Base-by-base conservation (phyloP, 1,140 invertebrate species). In the Anastrepha obliqua region DNA sequence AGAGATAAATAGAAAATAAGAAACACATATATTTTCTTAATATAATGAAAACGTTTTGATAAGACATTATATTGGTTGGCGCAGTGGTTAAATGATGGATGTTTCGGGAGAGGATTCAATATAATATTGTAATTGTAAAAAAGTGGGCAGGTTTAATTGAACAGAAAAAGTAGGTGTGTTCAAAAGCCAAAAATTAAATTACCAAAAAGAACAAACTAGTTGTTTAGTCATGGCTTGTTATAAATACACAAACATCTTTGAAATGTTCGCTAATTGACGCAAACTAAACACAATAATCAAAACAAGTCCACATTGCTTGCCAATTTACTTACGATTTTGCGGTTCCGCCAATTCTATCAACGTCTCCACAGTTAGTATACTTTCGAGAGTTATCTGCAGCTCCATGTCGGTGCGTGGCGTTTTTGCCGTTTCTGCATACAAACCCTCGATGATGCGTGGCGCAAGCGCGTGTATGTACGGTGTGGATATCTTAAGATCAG, bases 391-490 rank as follows among this genome's bases (percentile, higher is more conserved):
- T 55, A 96, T 94, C 59, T 95, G 94, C 42, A 97, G 92, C 89
- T 96, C 95, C 42, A 94, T 90, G 85, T 96, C 96, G 7, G 93
- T 94, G 55, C 93, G 90, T 29, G 95, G 94, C 90, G 94, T 94
- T 89, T 95, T 95, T 87, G 95, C 95, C 8, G 90, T 92, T 74
- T 96, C 95, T 3, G 94, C 94, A 89, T 96, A 96, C 8, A 97
- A 93, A 90, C 95, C 96, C 90, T 97, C 95, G 11, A 97, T 95
- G 51, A 97, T 94, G 89, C 96, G 94, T 2, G 96, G 97, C 20
- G 97, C 97, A 58, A 98, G 93, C 0, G 96, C 95, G 90, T 98
- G 97, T 87, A 98, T 97, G 89, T 97, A 98, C 0, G 96, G 96
- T 2, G 95, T 96, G 64, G 96, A 95, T 60, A 97, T 95, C 85